Evolutionary conservation across 2,797 vertebrate species (phyloP), one percentile per base, ranked within the genome.

Genomic region (Spinibarbus caldwelli): DNA sequence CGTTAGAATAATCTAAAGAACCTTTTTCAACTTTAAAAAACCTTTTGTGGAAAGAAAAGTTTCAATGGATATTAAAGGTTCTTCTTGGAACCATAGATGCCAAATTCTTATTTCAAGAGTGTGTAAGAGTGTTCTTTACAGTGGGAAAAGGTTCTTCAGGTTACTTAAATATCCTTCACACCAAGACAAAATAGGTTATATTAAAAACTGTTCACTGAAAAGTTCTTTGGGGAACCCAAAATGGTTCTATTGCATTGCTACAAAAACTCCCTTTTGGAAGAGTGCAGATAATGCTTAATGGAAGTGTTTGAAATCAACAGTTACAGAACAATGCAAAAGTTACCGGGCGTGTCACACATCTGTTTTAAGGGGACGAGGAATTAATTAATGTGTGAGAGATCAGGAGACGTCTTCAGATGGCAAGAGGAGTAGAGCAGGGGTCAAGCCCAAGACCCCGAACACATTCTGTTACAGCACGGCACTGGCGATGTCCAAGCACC

Each of bases 391-490:
- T 66, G 68, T 38, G 41, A 73, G 38, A 87, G 77, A 89, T 73
- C 62, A 88, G 38, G 62, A 70, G 52, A 59, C 9, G 0, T 85
- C 85, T 52, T 88, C 26, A 68, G 23, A 71, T 62, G 82, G 77
- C 70, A 86, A 82, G 78, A 78, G 80, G 83, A 81, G 82, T 82
- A 54, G 23, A 29, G 23, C 67, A 52, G 86, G 80, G 23, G 89
- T 87, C 92, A 89, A 90, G 89, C 90, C 92, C 91, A 89, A 83
- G 91, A 80, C 90, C 93, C 91, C 73, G 83, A 78, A 90, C 90
- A 91, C 57, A 68, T 68, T 83, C 72, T 85, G 52, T 88, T 80
- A 87, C 75, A 49, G 67, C 80, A 88, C 78, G 73, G 54, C 80
- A 68, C 83, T 73, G 78, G 57, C 68, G 76, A 84, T 47, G 72